Evolutionary conservation across 2,888 invertebrate genomes (phyloP).

Genomic region (Aphidius colemani): DNA sequence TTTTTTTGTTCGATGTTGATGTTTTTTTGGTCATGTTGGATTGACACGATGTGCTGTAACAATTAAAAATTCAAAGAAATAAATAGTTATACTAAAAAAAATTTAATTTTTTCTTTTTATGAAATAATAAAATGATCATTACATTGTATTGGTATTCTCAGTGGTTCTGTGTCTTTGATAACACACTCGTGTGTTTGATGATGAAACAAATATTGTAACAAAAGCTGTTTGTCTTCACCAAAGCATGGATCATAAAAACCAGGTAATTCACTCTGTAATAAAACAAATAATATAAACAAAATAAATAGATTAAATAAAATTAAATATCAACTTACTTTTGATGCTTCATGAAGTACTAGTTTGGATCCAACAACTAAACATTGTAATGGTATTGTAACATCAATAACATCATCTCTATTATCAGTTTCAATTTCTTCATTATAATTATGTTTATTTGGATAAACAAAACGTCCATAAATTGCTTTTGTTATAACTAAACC

Average conservation of each 20-base stretch:
- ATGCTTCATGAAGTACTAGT: conserved; percentile 79
- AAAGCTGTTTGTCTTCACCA: conserved; percentile 87
- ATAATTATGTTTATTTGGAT: conserved; percentile 42
- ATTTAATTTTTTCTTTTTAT: conserved; percentile 1
- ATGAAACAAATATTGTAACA: conserved; percentile 84
- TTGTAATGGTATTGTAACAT: conserved; percentile 94
- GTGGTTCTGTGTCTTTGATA: conserved; percentile 77
- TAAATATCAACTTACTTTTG: conserved; percentile 70
- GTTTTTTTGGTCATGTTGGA: conserved; percentile 55
- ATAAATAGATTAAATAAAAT: conserved; percentile 4
- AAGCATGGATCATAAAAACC: conserved; percentile 97
- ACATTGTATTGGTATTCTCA: conserved; percentile 79
- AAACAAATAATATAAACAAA: conserved; percentile 15
- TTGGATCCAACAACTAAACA: conserved; percentile 92
- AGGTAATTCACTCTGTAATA: conserved; percentile 84
- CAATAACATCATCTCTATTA: conserved; percentile 69
- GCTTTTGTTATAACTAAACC: conserved; percentile 88
- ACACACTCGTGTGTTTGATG: conserved; percentile 79
- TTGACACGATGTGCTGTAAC: conserved; percentile 60
- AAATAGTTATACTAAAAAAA: not conserved
- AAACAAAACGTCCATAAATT: conserved; percentile 73
- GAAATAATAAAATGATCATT: conserved; percentile 45
- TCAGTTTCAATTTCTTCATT: conserved; percentile 45
- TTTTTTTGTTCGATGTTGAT: conserved; percentile 15
- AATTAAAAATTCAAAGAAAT: not conserved